Percentiles rank a stretch among this genome's conserved stretches.
These are phyloP conservation scores for Tyria jacobaeae DNA, from an alignment of 2,888 invertebrate species.

Conservation along the genomic window DNA sequence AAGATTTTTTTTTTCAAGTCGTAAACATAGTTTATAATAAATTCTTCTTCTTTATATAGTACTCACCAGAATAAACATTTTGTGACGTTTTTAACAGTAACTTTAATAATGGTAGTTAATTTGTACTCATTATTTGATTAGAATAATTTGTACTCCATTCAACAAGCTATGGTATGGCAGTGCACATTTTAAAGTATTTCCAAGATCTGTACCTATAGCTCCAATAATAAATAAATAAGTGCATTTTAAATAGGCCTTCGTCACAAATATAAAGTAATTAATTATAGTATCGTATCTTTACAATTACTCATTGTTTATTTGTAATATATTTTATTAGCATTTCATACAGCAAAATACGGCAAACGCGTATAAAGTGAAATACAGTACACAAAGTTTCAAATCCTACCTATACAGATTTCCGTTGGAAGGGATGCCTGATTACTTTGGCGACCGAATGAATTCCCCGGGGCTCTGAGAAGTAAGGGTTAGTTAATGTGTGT, in stretches of 20 bases:
- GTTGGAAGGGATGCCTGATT: slow-evolving; percentile 46
- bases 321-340: slow-evolving; percentile 16
- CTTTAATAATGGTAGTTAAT: no score
- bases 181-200: no score
- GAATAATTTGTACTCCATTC: no score
- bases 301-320: slow-evolving; percentile 1
- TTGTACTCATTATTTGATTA: no score
- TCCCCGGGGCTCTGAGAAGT: slow-evolving; percentile 43
- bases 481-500: slow-evolving; percentile 47
- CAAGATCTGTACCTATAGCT: no score
- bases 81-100: no score
- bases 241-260: background rate
- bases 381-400: slow-evolving; percentile 49
- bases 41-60: no score
- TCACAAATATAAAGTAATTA: background rate
- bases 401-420: slow-evolving; percentile 48
- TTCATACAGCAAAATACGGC: slow-evolving; percentile 31
- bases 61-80: no score
- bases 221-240: no score
- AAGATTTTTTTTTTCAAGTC: no score
- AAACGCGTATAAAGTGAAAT: slow-evolving; percentile 45
- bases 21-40: no score
- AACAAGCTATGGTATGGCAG: no score
- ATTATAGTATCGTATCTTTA: background rate
- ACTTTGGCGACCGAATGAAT: slow-evolving; percentile 45